Conservation (phyloP, 2,797 vertebrate genomes). For the Macroramphosus scolopax region DNA sequence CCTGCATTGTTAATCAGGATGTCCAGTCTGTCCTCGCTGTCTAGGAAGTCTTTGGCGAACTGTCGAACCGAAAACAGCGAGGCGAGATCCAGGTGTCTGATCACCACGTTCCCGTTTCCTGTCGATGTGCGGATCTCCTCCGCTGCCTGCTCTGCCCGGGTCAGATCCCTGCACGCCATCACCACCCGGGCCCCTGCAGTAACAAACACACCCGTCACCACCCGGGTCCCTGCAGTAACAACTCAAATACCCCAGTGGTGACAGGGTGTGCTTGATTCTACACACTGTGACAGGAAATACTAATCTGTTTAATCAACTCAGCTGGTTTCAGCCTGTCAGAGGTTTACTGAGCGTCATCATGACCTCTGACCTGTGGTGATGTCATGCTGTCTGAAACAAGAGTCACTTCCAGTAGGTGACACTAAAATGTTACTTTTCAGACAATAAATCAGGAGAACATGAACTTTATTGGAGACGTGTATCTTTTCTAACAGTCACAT, state of each 20-base stretch:
- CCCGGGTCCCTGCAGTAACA: conserved; percentile 64
- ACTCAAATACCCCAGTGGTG: conserved; percentile 11
- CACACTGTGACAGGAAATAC: conserved; percentile 1
- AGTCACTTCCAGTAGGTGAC: no score
- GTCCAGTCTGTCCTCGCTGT: conserved; percentile 73
- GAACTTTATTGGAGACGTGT: no score
- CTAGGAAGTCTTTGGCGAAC: conserved; percentile 69
- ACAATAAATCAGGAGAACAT: no score
- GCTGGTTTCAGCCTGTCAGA: conserved; percentile 4
- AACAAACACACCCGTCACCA: conserved; percentile 73
- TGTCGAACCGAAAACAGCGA: conserved; percentile 69
- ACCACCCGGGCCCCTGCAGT: conserved; percentile 74
- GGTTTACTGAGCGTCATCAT: neutral
- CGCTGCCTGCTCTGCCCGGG: conserved; percentile 59
- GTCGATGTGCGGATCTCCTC: conserved; percentile 64
- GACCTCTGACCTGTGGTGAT: conserved; percentile 20
- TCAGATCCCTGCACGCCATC: conserved; percentile 78
- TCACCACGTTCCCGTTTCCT: conserved; percentile 73
- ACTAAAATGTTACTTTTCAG: no score
- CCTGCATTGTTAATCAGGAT: conserved; percentile 82
- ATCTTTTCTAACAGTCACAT: no score
- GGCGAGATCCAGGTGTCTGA: conserved; percentile 74
- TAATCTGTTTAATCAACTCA: conserved; percentile 19
- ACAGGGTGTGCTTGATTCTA: neutral
- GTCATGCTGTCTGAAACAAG: neutral